These are phyloP conservation scores for Nipponia nippon DNA, from an alignment of 2,113 vertebrate species.

Conservation along the genomic window DNA sequence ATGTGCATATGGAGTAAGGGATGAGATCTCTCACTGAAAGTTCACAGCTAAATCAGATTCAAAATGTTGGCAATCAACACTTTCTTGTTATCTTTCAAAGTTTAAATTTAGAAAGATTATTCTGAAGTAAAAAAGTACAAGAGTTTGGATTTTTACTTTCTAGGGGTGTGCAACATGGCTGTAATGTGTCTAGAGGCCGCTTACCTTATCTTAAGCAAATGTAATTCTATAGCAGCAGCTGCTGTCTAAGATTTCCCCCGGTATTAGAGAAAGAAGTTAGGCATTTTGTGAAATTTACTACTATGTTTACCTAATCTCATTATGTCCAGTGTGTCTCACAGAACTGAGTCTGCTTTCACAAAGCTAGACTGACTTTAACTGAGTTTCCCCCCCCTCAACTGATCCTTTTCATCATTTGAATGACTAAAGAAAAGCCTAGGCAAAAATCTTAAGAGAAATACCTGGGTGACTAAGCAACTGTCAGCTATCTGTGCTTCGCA, in stretches of 20 bases:
- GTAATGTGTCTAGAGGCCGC: fast-evolving
- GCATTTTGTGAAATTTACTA: neutral
- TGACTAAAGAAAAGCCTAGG: neutral
- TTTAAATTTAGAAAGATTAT: neutral
- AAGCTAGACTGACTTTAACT: neutral
- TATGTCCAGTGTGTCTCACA: neutral
- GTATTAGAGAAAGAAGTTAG: neutral
- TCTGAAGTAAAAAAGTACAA: neutral
- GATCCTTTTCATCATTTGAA: neutral
- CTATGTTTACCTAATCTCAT: neutral
- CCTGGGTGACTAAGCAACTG: neutral
- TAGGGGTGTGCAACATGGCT: neutral
- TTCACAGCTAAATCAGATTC: neutral
- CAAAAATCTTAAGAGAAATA: neutral
- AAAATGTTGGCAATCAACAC: neutral
- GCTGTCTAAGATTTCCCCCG: neutral
- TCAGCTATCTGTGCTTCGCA: neutral
- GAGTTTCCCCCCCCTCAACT: neutral
- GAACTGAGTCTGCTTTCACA: neutral
- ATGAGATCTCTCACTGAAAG: neutral
- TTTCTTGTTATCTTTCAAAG: neutral
- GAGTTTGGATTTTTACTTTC: neutral
- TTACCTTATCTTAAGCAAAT: neutral
- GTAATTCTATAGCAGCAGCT: neutral
- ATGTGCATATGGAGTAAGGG: neutral